phyloP scores from a whole-genome alignment of 2,113 vertebrate genomes.

The Candoia aspera region DNA sequence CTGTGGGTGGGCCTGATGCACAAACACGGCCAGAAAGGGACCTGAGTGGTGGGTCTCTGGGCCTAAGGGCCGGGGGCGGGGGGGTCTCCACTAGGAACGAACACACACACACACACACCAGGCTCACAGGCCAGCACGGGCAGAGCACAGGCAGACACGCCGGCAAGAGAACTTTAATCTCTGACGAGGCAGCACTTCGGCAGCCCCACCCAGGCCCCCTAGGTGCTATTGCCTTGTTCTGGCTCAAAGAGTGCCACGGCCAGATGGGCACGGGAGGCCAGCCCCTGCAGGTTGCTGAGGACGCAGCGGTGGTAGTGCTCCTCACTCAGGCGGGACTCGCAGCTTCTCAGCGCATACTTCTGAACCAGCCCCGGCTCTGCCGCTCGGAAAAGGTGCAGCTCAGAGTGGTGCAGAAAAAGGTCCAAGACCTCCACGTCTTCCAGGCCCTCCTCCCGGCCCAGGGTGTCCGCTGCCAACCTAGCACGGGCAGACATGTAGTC shows the following conservation, averaged over 20 bases:
- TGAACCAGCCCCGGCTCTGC: slow-evolving; percentile 94
- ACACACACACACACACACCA: too few relatives aligned
- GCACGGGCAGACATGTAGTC: slow-evolving; percentile 93
- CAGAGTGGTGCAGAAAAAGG: slow-evolving; percentile 92
- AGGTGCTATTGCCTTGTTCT: slow-evolving; percentile 96
- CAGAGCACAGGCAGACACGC: too few relatives aligned
- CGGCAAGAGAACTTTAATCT: too few relatives aligned
- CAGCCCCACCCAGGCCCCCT: neutral
- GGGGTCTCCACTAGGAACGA: too few relatives aligned
- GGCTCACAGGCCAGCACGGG: too few relatives aligned
- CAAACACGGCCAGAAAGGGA: too few relatives aligned
- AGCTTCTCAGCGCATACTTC: slow-evolving; percentile 84
- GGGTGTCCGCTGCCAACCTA: slow-evolving; percentile 85
- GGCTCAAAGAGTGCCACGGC: slow-evolving; percentile 94
- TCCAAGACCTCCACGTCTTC: slow-evolving; percentile 94
- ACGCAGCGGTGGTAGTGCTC: slow-evolving; percentile 94
- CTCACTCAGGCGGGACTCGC: slow-evolving; percentile 91
- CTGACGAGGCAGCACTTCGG: too few relatives aligned
- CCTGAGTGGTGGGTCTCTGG: too few relatives aligned
- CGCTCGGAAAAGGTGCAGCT: slow-evolving; percentile 91
- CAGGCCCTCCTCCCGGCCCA: slow-evolving; percentile 90
- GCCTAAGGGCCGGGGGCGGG: too few relatives aligned
- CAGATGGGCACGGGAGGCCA: slow-evolving; percentile 89
- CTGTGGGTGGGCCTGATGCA: too few relatives aligned
- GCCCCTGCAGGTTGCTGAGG: slow-evolving; percentile 91